Percentiles rank a stretch among this genome's conserved stretches.
phyloP scores from a whole-genome alignment of 2,888 invertebrate species.

The Germaria angustata region DNA sequence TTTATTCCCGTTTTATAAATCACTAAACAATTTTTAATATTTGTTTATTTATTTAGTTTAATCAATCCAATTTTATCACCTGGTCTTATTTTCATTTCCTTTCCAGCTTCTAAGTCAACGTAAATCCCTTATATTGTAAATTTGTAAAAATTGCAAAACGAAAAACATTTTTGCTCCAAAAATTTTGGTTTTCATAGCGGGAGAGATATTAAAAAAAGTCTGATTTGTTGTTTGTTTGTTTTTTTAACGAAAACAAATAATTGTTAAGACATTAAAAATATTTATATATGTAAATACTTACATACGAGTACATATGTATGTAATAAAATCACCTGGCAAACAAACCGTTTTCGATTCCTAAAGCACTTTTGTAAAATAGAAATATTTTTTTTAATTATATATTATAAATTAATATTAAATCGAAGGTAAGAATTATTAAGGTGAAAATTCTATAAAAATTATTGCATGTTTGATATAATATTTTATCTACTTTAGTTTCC shows the following conservation, averaged over 20 bases:
- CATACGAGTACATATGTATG: too few relatives aligned
- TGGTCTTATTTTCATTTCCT: not conserved
- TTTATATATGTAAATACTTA: not conserved
- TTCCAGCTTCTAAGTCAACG: conserved; percentile 17
- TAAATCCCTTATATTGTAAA: too few relatives aligned
- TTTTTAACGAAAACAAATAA: conserved; percentile 10
- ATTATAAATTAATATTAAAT: conserved; percentile 16
- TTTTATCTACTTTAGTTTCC: too few relatives aligned
- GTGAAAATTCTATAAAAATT: not conserved
- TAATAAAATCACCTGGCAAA: too few relatives aligned
- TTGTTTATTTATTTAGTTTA: not conserved
- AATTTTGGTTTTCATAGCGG: conserved; percentile 54
- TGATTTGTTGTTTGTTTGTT: conserved; percentile 61
- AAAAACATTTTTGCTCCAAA: conserved; percentile 23
- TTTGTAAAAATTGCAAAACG: conserved; percentile 21
- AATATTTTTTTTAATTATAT: not conserved
- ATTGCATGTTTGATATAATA: not conserved
- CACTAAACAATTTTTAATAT: too few relatives aligned
- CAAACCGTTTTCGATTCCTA: too few relatives aligned
- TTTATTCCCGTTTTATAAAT: too few relatives aligned
- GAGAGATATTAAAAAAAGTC: conserved; percentile 65
- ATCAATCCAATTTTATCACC: not conserved
- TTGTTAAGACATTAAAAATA: conserved; percentile 1
- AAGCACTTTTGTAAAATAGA: not conserved
- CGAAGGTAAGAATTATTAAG: conserved; percentile 34